phyloP scores from a whole-genome alignment of 2,113 vertebrate species.

The Edolisoma coerulescens region DNA sequence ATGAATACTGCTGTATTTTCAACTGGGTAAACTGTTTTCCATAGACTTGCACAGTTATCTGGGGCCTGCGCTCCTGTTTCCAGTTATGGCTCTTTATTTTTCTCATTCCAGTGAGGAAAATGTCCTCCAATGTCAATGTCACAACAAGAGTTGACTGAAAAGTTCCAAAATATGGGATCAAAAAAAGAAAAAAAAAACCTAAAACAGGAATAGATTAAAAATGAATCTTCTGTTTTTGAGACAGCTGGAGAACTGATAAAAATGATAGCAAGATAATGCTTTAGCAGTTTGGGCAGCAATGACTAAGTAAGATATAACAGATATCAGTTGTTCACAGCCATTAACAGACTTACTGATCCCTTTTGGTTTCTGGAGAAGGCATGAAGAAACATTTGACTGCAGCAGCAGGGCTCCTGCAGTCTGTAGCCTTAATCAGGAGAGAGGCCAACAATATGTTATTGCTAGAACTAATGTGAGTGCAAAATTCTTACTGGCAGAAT shows the following conservation, averaged over 20 bases:
- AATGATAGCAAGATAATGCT: neutral
- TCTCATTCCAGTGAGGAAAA: neutral
- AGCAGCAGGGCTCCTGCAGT: neutral
- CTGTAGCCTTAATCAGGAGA: neutral
- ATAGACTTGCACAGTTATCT: neutral
- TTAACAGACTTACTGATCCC: neutral
- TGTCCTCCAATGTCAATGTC: neutral
- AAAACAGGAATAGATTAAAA: neutral
- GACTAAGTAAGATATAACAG: neutral
- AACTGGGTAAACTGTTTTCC: neutral
- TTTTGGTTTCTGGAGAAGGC: neutral
- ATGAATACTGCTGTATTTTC: neutral
- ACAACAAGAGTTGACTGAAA: neutral
- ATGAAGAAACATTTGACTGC: neutral
- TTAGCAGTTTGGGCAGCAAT: neutral
- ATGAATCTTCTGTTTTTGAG: neutral
- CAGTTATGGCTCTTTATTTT: neutral
- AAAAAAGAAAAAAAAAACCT: accelerated
- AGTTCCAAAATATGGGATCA: neutral
- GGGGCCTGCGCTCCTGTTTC: neutral
- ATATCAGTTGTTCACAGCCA: neutral
- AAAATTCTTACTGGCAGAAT: conserved; percentile 7
- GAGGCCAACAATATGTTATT: neutral
- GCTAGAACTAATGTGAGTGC: neutral
- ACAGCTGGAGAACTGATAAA: neutral